Base-by-base conservation (phyloP, 2,888 invertebrate genomes). In the Altica lythri region DNA sequence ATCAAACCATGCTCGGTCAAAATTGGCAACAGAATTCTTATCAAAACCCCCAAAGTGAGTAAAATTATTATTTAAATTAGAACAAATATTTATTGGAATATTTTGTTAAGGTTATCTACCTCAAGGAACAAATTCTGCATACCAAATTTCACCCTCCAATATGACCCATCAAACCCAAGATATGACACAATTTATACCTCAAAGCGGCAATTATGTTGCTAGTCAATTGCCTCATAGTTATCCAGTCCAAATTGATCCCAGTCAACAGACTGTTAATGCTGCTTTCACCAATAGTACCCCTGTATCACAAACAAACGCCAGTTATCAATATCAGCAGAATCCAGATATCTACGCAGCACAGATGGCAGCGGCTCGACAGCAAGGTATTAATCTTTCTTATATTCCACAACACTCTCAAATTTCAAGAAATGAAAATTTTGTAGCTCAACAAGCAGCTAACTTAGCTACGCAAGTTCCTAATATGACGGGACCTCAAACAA, bases 1-100 rank as follows among this genome's bases (percentile, higher is more conserved):
- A 51, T 9, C 40, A 18, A 8, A 38, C 37, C 12, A 27, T 2
- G 43, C 22, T 9, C 2, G 10, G 19, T 14, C 27, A 42, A 25
- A 53, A 44, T 42, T 49, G 34, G 30, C 53, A 45, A 18, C 19
- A 16, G 9, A 30, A 56, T 29, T 12, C 19, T 22, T 9, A 18
- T n/a, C 9, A 10, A 16, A 13, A 12, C 37, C 12, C 19, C 13
- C 25, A 22, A 25, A 13, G 40, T 40, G 22, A 40, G 25, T 25
- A 10, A 19, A 38, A 9, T 4, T 30, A 12, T 30, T n/a, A n/a
- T n/a, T n/a, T n/a, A n/a, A n/a, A n/a, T n/a, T n/a, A n/a, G n/a
- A n/a, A n/a, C n/a, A n/a, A n/a, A n/a, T n/a, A n/a, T n/a, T n/a
- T n/a, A n/a, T n/a, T n/a, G n/a, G n/a, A n/a, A n/a, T n/a, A n/a